phyloP scores from a whole-genome alignment of 2,113 vertebrate genomes.

The Aviceda subcristata region DNA sequence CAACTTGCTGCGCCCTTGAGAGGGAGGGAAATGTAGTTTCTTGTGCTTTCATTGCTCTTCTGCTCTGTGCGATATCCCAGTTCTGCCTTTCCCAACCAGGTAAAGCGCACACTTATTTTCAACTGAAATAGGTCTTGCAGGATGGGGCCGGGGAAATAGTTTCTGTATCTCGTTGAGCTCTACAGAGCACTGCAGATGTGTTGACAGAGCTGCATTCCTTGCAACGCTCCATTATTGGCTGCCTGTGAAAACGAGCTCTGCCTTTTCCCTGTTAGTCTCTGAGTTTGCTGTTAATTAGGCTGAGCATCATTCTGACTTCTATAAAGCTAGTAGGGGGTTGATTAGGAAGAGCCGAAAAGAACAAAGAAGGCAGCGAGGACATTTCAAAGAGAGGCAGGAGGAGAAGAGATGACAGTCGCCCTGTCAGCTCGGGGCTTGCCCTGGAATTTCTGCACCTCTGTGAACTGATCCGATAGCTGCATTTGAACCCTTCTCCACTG shows the following conservation, averaged over 20 bases:
- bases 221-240: neutral
- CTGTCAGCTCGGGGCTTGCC: neutral
- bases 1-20: neutral
- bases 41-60: neutral
- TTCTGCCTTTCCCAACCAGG: neutral
- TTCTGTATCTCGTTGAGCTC: neutral
- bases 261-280: neutral
- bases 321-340: neutral
- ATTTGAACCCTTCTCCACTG: neutral
- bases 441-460: neutral
- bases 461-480: neutral
- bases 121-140: neutral
- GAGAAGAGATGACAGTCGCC: neutral
- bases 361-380: neutral
- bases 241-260: neutral
- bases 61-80: accelerated
- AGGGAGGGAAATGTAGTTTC: neutral
- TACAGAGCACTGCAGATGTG: neutral
- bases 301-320: neutral
- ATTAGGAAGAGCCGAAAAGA: neutral
- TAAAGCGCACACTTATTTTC: neutral
- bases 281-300: conserved; percentile 30
- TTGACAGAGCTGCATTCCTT: neutral
- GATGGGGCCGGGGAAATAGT: neutral
- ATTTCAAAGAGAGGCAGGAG: neutral